Conservation (phyloP, 2,113 vertebrate genomes). For the Strigops habroptila region DNA sequence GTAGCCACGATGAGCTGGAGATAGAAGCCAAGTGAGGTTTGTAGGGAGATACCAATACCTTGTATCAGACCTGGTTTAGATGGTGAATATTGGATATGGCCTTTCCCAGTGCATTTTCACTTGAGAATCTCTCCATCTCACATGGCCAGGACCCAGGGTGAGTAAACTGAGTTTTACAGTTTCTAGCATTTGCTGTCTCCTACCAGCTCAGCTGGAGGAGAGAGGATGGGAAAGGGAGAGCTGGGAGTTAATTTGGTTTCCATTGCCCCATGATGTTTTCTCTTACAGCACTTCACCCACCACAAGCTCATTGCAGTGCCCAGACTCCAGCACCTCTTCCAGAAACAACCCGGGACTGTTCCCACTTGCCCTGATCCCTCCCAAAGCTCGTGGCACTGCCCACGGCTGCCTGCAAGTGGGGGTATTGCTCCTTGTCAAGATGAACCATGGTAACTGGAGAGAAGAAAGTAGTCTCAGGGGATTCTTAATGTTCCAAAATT, state of each 20-base stretch:
- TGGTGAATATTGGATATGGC: accelerated
- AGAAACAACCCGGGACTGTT: not conserved
- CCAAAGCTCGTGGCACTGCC: not conserved
- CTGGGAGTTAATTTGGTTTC: not conserved
- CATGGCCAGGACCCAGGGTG: not conserved
- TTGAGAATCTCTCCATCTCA: not conserved
- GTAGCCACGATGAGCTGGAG: not conserved
- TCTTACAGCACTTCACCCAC: not conserved
- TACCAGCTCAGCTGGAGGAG: not conserved
- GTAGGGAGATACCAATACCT: accelerated
- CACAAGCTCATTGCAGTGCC: not conserved
- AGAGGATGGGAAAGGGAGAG: not conserved
- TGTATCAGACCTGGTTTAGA: not conserved
- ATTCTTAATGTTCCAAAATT: slow-evolving; percentile 23
- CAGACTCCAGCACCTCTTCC: not conserved
- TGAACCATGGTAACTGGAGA: slow-evolving; percentile 11
- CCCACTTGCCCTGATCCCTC: not conserved
- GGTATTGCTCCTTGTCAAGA: not conserved
- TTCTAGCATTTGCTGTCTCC: not conserved
- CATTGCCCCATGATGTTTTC: not conserved
- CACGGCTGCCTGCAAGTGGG: not conserved
- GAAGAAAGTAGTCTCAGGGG: not conserved
- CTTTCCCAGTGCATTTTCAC: not conserved
- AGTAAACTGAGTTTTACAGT: not conserved
- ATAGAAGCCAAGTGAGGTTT: not conserved